These are phyloP conservation scores for Trissoscelio sp. DNA, from an alignment of 2,888 invertebrate genomes.

Conservation along the genomic window DNA sequence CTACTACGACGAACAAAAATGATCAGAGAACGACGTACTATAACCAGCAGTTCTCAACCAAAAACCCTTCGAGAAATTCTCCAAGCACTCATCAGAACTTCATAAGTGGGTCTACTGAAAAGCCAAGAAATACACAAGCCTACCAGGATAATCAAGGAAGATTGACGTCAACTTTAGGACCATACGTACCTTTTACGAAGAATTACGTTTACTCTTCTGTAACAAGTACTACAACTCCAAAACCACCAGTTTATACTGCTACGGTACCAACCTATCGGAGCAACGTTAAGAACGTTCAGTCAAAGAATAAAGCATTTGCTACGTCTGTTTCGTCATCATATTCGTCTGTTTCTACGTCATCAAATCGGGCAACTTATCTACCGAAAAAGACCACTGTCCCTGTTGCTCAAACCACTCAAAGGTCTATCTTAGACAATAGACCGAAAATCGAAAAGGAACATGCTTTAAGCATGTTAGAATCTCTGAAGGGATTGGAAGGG, in stretches of 20 bases:
- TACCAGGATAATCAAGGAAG: conserved; percentile 74
- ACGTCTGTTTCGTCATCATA: conserved; percentile 66
- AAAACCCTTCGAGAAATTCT: conserved; percentile 67
- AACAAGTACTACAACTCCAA: conserved; percentile 68
- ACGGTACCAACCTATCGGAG: conserved; percentile 78
- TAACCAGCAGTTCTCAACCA: conserved; percentile 65
- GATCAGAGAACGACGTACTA: conserved; percentile 51
- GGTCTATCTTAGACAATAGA: conserved; percentile 71
- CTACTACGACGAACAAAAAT: conserved; percentile 62
- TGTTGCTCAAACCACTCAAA: conserved; percentile 69
- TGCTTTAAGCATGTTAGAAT: conserved; percentile 88
- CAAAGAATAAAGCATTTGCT: conserved; percentile 66
- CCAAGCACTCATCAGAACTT: conserved; percentile 74
- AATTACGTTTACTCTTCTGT: conserved; percentile 77
- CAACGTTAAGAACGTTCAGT: conserved; percentile 67
- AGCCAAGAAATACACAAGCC: conserved; percentile 70
- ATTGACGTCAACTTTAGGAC: conserved; percentile 78
- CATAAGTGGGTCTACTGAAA: conserved; percentile 77
- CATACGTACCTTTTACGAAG: conserved; percentile 81
- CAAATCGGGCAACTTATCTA: conserved; percentile 74
- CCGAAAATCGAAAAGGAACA: conserved; percentile 86
- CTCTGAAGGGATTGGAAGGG: conserved; percentile 86
- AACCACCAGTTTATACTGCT: conserved; percentile 75
- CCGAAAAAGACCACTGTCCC: conserved; percentile 74
- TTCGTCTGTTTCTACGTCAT: conserved; percentile 61